Evolutionary conservation across 2,888 invertebrate species (phyloP), one percentile per base, ranked within the genome.

Genomic region (Leucozona laternaria): DNA sequence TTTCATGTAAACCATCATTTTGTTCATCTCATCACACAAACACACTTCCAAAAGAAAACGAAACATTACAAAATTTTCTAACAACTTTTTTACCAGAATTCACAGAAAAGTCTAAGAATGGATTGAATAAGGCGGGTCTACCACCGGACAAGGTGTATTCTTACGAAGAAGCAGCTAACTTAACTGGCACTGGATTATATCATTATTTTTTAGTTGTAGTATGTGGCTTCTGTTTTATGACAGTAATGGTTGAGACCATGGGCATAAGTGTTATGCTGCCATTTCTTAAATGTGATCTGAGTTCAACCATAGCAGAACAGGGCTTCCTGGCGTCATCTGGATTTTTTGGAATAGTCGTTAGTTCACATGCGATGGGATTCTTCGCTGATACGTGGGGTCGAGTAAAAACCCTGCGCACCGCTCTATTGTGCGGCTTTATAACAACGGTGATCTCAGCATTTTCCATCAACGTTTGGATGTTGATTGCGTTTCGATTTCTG

Each of bases 301-400:
- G 93, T 2, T 93, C 96, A n/a, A 93, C 94, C n/a, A 90, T 95
- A 70, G 91, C 93, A 15, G 93, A 95, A 89, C 94, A 95, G 89
- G 95, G 95, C 0, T 92, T 95, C 90, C 91, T 96, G 0, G 94
- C 95, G 11, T 95, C 95, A 4, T 94, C 95, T 66, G 95, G 95
- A 1, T 96, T 95, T 89, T 91, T 95, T 79, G 96, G 96, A 88
- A 95, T 96, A 43, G 95, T 95, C 34, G 89, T 95, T 28, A 97
- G 97, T 70, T 96, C 96, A 0, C 96, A 96, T 92, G 92, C 96
- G 72, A 96, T 97, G 96, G 97, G 97, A 53, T 94, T 95, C 88
- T 91, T 97, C 85, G 96, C 97, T 0, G 97, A 97, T 91, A 95
- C 95, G 0, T 62, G 94, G 79, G 97, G 97, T 0, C 94, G 97